Evolutionary conservation across 2,113 vertebrate species (phyloP).

Genomic region (Sardina pilchardus): DNA sequence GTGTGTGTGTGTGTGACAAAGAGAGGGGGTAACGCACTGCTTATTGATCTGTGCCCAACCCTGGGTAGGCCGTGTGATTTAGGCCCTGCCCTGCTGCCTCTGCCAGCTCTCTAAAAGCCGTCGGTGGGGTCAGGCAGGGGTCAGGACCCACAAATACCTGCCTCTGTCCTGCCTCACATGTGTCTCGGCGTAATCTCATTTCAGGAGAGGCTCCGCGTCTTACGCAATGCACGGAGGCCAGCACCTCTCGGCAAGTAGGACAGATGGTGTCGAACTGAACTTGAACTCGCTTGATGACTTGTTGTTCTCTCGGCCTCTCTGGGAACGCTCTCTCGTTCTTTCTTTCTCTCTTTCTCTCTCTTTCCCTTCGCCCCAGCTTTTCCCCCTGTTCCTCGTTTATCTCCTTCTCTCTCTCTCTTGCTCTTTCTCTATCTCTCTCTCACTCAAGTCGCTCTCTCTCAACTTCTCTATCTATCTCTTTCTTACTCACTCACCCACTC

Average conservation of each 20-base stretch:
- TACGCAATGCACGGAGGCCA: slow-evolving; percentile 43
- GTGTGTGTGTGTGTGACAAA: background rate
- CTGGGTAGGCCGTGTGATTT: slow-evolving; percentile 33
- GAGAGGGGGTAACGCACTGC: slow-evolving; percentile 26
- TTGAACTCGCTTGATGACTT: slow-evolving; percentile 38
- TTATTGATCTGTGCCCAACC: slow-evolving; percentile 26
- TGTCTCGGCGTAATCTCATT: slow-evolving; percentile 50
- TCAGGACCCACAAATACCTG: slow-evolving; percentile 46
- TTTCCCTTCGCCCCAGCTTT: slow-evolving; percentile 84
- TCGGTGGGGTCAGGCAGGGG: slow-evolving; percentile 35
- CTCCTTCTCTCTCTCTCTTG: no score
- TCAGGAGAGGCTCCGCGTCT: slow-evolving; percentile 47
- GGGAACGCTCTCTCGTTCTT: no score
- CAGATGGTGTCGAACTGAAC: slow-evolving; percentile 38
- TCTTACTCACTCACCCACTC: background rate
- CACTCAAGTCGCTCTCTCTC: background rate
- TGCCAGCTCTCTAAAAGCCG: slow-evolving; percentile 24
- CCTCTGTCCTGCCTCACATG: slow-evolving; percentile 48
- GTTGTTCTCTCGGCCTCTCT: background rate
- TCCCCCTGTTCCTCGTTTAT: background rate
- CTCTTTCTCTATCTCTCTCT: background rate
- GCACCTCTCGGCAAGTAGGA: slow-evolving; percentile 9
- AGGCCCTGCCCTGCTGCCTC: slow-evolving; percentile 24
- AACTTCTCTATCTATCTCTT: background rate
- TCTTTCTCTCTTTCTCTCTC: slow-evolving; percentile 45